phyloP scores from a whole-genome alignment of 2,888 invertebrate genomes.

The Poecilobothrus nobilitatus region DNA sequence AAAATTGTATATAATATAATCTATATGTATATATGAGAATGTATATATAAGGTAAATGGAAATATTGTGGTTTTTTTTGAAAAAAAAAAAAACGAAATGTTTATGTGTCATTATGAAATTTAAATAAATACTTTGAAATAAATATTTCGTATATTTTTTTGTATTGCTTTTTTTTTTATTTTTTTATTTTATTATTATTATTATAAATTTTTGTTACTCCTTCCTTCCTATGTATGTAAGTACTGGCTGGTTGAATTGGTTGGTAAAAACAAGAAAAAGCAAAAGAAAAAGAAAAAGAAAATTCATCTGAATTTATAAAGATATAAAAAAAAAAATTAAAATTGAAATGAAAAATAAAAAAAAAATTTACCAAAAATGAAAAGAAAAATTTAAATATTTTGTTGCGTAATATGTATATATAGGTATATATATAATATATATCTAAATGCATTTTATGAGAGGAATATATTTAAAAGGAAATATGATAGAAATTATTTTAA shows the following conservation, averaged over 20 bases:
- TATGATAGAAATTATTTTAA: conserved; percentile 5
- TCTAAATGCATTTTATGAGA: too few species aligned
- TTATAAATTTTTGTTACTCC: background rate
- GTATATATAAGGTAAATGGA: too few species aligned
- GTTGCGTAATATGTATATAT: background rate
- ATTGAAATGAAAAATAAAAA: too few species aligned
- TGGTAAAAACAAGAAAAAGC: background rate
- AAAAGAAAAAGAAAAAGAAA: background rate
- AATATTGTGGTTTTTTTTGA: too few species aligned
- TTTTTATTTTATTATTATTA: too few species aligned
- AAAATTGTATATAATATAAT: too few species aligned
- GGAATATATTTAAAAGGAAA: conserved; percentile 5
- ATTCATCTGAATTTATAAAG: conserved; percentile 4
- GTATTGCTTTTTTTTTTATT: too few species aligned
- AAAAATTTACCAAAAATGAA: too few species aligned
- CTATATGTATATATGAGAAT: too few species aligned
- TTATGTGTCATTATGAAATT: conserved; percentile 1
- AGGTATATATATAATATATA: too few species aligned
- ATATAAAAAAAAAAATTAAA: background rate
- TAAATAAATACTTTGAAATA: conserved; percentile 1
- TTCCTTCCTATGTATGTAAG: background rate
- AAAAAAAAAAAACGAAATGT: background rate
- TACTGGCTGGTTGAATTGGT: too few species aligned
- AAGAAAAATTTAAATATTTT: background rate
- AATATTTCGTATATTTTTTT: too few species aligned